Percentiles rank a stretch among this genome's conserved stretches.
These are phyloP conservation scores for Mus spicilegus DNA, from an alignment of 2,113 vertebrate species.

Conservation along the genomic window DNA sequence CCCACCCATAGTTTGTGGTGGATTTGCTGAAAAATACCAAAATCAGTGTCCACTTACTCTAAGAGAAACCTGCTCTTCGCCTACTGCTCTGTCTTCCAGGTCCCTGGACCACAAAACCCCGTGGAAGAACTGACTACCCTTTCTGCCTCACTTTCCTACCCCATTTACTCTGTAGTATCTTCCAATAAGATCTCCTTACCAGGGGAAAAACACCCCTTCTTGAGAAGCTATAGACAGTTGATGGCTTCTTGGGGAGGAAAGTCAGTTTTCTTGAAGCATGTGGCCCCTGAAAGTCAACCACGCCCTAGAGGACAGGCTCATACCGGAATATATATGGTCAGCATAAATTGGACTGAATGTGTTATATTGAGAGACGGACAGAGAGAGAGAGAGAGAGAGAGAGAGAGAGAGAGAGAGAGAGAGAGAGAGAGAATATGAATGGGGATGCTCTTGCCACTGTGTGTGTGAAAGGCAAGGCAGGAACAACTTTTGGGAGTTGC, in stretches of 20 bases:
- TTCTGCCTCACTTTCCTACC: constrained; percentile 1
- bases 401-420: no score
- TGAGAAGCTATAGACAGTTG: background rate
- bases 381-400: no score
- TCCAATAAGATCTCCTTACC: background rate
- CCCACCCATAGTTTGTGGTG: background rate
- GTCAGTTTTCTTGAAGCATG: background rate
- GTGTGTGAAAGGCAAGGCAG: background rate
- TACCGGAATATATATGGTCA: background rate
- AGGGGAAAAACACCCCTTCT: background rate
- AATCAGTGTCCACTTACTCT: background rate
- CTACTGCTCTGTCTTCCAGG: background rate
- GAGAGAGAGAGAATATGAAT: background rate
- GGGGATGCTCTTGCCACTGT: background rate
- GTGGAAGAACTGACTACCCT: background rate
- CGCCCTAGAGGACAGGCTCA: background rate
- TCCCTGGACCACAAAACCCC: background rate
- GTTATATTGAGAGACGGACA: background rate
- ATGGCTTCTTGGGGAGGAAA: background rate
- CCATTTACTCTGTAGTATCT: background rate
- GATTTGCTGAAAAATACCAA: constrained; percentile 28
- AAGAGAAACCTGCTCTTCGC: background rate
- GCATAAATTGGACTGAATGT: background rate
- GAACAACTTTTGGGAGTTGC: background rate
- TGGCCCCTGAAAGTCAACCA: background rate